Conservation (phyloP, 2,797 vertebrate species). For the Pseudochaenichthys georgianus region DNA sequence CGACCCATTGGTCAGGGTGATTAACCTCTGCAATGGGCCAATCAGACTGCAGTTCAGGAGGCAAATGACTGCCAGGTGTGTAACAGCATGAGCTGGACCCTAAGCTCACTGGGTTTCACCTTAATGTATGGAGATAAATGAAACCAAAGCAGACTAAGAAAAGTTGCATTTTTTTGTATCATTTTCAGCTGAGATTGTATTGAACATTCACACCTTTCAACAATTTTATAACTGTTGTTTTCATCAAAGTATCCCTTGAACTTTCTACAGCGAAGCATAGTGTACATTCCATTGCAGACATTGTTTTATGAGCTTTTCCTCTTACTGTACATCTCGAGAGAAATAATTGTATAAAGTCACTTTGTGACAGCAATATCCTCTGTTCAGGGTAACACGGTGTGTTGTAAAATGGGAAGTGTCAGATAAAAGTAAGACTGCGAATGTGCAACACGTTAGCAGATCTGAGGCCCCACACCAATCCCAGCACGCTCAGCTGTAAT, state of each 20-base stretch:
- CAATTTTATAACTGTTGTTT: not conserved
- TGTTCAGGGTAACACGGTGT: conserved; percentile 27
- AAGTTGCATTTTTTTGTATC: conserved; percentile 16
- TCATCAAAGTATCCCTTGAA: conserved; percentile 34
- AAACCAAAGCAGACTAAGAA: conserved; percentile 33
- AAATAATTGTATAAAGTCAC: conserved; percentile 29
- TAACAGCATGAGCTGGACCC: conserved; percentile 36
- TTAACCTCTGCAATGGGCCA: conserved; percentile 76
- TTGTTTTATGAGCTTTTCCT: conserved; percentile 31
- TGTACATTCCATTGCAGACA: conserved; percentile 23
- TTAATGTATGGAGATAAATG: conserved; percentile 42
- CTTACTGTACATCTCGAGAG: conserved; percentile 22
- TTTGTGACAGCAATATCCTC: conserved; percentile 57
- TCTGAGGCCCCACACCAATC: conserved; percentile 18
- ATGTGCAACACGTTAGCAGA: conserved; percentile 34
- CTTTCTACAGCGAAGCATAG: conserved; percentile 26
- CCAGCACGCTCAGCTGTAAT: conserved; percentile 40
- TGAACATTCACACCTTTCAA: not conserved
- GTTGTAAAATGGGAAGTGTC: conserved; percentile 63
- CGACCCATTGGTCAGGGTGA: conserved; percentile 62
- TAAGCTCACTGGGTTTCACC: conserved; percentile 15
- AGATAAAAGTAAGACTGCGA: conserved; percentile 51
- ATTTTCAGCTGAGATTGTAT: conserved; percentile 3
- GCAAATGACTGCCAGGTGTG: conserved; percentile 77
- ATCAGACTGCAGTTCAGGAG: conserved; percentile 60